phyloP scores from a whole-genome alignment of 2,888 invertebrate genomes.

The Malacosoma neustria region DNA sequence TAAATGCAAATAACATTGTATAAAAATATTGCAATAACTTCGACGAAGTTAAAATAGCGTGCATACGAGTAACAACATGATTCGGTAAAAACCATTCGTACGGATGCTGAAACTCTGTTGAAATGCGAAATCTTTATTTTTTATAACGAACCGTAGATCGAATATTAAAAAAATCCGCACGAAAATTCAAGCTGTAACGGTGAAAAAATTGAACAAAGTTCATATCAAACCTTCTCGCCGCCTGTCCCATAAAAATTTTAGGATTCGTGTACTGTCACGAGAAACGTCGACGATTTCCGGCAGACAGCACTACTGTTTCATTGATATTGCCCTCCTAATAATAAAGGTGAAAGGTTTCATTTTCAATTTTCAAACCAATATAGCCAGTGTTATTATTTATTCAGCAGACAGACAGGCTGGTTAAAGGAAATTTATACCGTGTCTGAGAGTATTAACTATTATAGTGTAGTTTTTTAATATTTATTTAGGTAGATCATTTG shows the following conservation, averaged over 20 bases:
- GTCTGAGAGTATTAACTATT: too few species aligned
- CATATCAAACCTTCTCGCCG: too few species aligned
- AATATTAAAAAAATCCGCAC: constrained; percentile 46
- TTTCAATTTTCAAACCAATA: not conserved
- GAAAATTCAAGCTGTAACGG: constrained; percentile 52
- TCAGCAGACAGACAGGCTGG: not conserved
- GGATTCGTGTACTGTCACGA: constrained; percentile 26
- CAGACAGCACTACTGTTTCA: constrained; percentile 10
- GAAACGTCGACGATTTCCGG: constrained; percentile 26
- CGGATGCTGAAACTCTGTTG: constrained; percentile 10
- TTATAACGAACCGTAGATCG: constrained; percentile 33
- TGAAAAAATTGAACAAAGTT: too few species aligned
- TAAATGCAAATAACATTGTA: too few species aligned
- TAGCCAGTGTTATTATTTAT: not conserved
- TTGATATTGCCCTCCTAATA: constrained; percentile 12
- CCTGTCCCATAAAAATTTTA: constrained; percentile 59
- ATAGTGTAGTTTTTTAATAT: too few species aligned
- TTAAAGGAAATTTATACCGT: too few species aligned
- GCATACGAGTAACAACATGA: too few species aligned
- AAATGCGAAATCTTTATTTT: constrained; percentile 42
- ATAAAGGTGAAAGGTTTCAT: constrained; percentile 2
- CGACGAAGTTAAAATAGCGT: too few species aligned
- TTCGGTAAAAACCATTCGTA: too few species aligned
- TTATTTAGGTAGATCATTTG: too few species aligned
- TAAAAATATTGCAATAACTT: too few species aligned